Evolutionary conservation across 2,888 invertebrate species (phyloP).

Genomic region (Stenichneumon culpator): DNA sequence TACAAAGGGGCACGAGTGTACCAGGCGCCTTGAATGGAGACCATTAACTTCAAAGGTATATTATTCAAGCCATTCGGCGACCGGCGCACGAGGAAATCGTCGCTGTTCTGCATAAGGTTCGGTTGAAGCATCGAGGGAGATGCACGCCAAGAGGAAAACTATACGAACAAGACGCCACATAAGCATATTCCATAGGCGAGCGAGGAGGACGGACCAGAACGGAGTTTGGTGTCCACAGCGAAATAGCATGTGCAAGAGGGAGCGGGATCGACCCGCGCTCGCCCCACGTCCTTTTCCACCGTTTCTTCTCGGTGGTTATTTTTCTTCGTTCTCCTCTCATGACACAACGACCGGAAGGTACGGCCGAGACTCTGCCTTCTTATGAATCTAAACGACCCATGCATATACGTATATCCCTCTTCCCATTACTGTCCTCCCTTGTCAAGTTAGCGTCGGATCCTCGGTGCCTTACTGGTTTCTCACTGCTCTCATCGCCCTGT

Average conservation of each 20-base stretch:
- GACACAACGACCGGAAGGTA: constrained; percentile 42
- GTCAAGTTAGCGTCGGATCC: constrained; percentile 69
- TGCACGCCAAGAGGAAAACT: constrained; percentile 3
- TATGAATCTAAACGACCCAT: constrained; percentile 73
- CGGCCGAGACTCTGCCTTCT: constrained; percentile 56
- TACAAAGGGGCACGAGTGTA: constrained; percentile 18
- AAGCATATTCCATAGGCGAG: constrained; percentile 32
- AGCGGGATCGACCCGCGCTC: constrained; percentile 9
- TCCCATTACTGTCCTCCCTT: constrained; percentile 72
- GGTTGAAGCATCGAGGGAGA: constrained; percentile 58
- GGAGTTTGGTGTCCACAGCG: constrained; percentile 45
- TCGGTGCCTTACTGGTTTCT: constrained; percentile 42
- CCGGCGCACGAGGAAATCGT: constrained; percentile 74
- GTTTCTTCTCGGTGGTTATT: background rate
- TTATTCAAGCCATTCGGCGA: constrained; percentile 77
- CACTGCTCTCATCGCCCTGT: constrained; percentile 9
- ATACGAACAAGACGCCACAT: constrained; percentile 38
- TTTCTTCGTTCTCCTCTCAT: constrained; percentile 5
- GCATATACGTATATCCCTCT: constrained; percentile 69
- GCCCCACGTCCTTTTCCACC: constrained; percentile 6
- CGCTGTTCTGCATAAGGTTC: constrained; percentile 77
- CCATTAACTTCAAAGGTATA: constrained; percentile 79
- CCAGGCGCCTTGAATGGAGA: constrained; percentile 78
- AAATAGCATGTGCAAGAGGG: constrained; percentile 39
- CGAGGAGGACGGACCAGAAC: constrained; percentile 19